Evolutionary conservation across 2,113 vertebrate genomes (phyloP).

Genomic region (Hystrix brachyura): DNA sequence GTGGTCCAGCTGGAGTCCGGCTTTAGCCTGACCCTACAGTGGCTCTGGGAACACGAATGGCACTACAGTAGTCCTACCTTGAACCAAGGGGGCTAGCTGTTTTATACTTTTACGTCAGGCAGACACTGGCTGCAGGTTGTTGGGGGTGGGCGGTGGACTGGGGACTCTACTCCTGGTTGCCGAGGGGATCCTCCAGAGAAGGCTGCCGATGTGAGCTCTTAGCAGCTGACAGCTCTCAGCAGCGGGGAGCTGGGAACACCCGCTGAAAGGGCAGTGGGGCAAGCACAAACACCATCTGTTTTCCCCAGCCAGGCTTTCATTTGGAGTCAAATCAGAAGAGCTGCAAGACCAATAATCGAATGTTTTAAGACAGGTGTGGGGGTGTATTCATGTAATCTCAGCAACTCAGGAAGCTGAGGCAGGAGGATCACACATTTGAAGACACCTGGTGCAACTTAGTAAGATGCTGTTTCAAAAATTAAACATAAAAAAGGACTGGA

Average conservation of each 20-base stretch:
- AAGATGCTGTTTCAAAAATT: neutral
- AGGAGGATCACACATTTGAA: neutral
- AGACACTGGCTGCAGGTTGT: neutral
- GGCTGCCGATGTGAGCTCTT: slow-evolving; percentile 6
- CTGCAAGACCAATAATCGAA: neutral
- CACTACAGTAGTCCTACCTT: neutral
- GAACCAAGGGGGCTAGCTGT: neutral
- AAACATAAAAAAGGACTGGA: neutral
- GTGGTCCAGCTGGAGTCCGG: neutral
- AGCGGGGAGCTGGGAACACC: neutral
- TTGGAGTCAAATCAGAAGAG: slow-evolving; percentile 2
- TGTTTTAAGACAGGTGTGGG: neutral
- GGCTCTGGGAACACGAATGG: neutral
- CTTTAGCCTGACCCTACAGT: neutral
- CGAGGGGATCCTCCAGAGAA: slow-evolving; percentile 15
- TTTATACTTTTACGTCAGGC: neutral
- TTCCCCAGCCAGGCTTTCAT: slow-evolving; percentile 31
- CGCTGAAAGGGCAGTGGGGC: slow-evolving; percentile 31
- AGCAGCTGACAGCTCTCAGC: slow-evolving; percentile 5
- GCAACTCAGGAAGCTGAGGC: neutral
- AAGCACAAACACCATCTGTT: neutral
- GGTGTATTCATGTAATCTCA: neutral
- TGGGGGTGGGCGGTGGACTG: neutral
- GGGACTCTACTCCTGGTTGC: neutral
- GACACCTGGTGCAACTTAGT: neutral